Base-by-base conservation (phyloP, 2,797 vertebrate genomes). In the Hydrocynus forskahlii region DNA sequence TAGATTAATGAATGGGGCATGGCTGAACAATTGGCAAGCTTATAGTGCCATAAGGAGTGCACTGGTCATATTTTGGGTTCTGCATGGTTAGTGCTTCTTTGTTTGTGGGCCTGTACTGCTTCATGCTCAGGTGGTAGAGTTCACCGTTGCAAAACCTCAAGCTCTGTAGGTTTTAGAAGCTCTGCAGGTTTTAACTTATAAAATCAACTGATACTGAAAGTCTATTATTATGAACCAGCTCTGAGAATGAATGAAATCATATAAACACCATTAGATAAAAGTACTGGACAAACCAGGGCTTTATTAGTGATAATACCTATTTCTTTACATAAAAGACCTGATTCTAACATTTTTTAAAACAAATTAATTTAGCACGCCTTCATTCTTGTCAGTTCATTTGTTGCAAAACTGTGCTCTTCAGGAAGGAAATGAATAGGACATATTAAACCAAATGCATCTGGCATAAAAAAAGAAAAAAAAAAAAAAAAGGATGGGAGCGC, bases 401-500 rank as follows among this genome's bases (percentile, higher is more conserved):
- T 57, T 59, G 14, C 29, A 59, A 52, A 79, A 79, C 52, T 48
- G 40, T 12, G 55, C 13, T 63, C 62, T 48, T 38, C 38, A 5
- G 63, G 75, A 76, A 72, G 62, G 17, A 77, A 81, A 81, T 64
- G n/a, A 71, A 73, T 54, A 29, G n/a, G 50, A 67, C 14, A 38
- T 29, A 64, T 79, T 45, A 52, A 79, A 74, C 38, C 55, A 29
- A 78, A 16, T 72, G 76, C 25, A 75, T 67, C 59, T 75, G 8
- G 25, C 79, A 75, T 70, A 81, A 76, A 35, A 35, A 35, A 35
- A 5, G 4, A 60, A 71, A 63, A 76, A 67, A 81, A 55, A 69
- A 40, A 50, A 19, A 76, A 23, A 89, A 81, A 92, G 91, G 90
- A 89, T 83, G 86, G 88, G 90, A 89, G 80, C 82, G 75, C 75